Percentiles rank a stretch among this genome's conserved stretches.
phyloP scores from a whole-genome alignment of 2,888 invertebrate species.

The Diarsia rubi region DNA sequence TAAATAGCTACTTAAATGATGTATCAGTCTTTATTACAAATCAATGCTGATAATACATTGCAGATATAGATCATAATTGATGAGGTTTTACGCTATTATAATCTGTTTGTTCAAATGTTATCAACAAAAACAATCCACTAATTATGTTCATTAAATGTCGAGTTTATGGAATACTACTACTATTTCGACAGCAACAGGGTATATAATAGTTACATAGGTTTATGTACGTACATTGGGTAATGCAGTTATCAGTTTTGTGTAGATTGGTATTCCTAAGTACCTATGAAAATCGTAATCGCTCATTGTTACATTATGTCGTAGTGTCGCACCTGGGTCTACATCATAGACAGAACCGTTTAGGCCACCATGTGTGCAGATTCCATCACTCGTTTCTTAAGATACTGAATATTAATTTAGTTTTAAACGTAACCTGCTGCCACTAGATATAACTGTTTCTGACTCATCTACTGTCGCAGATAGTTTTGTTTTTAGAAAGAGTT shows the following conservation, averaged over 20 bases:
- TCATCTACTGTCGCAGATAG: not conserved
- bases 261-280: not conserved
- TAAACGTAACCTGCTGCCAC: not conserved
- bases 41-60: slow-evolving; percentile 72
- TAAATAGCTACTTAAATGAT: slow-evolving; percentile 63
- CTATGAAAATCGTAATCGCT: slow-evolving; percentile 25
- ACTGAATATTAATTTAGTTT: not conserved
- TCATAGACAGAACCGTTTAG: slow-evolving; percentile 8
- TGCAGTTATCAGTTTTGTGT: slow-evolving; percentile 16
- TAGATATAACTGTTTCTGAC: not conserved
- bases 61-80: slow-evolving; percentile 77
- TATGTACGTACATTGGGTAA: slow-evolving; percentile 4
- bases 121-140: slow-evolving; percentile 43
- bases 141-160: slow-evolving; percentile 30
- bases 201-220: not conserved
- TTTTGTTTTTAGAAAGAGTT: not conserved
- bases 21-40: slow-evolving; percentile 71
- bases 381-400: not conserved
- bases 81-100: slow-evolving; percentile 69
- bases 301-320: slow-evolving; percentile 26
- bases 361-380: not conserved
- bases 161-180: slow-evolving; percentile 36
- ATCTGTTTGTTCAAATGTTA: slow-evolving; percentile 56
- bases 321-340: slow-evolving; percentile 16
- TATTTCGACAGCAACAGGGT: slow-evolving; percentile 10